Percentiles rank a stretch among this genome's conserved stretches.
phyloP scores from a whole-genome alignment of 2,113 vertebrate species.

The Heloderma charlesbogerti region DNA sequence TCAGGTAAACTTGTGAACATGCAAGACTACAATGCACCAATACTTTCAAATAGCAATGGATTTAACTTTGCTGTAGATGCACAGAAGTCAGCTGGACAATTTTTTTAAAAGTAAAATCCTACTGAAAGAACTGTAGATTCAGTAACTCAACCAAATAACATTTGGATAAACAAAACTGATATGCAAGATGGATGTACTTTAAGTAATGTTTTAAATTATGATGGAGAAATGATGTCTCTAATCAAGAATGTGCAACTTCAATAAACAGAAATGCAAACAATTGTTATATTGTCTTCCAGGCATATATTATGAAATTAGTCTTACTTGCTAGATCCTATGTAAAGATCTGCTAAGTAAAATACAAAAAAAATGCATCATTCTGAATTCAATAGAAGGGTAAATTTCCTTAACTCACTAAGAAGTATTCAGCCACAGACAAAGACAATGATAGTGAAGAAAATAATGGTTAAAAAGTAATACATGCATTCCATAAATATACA shows the following conservation, averaged over 20 bases:
- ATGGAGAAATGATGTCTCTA: slow-evolving; percentile 35
- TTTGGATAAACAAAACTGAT: slow-evolving; percentile 35
- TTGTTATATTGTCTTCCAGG: slow-evolving; percentile 8
- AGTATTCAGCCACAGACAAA: slow-evolving; percentile 39
- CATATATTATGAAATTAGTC: not conserved
- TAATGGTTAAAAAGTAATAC: slow-evolving; percentile 8
- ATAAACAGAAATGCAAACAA: slow-evolving; percentile 39
- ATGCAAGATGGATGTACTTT: slow-evolving; percentile 8
- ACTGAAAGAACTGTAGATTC: slow-evolving; percentile 33
- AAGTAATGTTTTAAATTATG: slow-evolving; percentile 34
- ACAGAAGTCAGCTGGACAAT: slow-evolving; percentile 1
- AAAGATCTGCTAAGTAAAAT: slow-evolving; percentile 7
- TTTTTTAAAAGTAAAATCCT: slow-evolving; percentile 19
- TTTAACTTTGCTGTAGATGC: slow-evolving; percentile 45
- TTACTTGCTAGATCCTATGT: not conserved
- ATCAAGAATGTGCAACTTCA: slow-evolving; percentile 45
- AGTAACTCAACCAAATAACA: slow-evolving; percentile 19
- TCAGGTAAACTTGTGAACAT: slow-evolving; percentile 44
- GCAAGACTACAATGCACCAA: slow-evolving; percentile 22
- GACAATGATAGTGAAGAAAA: slow-evolving; percentile 24
- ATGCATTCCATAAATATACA: slow-evolving; percentile 54
- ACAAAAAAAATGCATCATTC: slow-evolving; percentile 8
- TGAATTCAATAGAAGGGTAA: not conserved
- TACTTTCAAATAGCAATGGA: not conserved
- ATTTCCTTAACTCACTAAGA: slow-evolving; percentile 18